Percentiles rank a stretch among this genome's conserved stretches.
Conservation (phyloP, 2,888 invertebrate species). For the Cyaniris semiargus region DNA sequence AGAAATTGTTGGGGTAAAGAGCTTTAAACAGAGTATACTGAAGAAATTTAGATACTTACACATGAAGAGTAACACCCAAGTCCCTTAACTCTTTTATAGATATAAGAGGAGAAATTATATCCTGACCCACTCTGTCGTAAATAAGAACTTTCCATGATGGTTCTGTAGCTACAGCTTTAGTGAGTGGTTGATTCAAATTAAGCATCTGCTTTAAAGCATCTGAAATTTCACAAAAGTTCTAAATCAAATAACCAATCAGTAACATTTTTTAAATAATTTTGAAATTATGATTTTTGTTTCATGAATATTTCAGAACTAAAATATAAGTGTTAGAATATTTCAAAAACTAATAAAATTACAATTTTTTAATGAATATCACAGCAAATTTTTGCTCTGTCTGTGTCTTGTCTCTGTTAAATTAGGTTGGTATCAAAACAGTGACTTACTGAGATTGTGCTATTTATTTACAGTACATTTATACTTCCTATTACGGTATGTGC, state of each 20-base stretch:
- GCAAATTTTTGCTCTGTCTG: background rate
- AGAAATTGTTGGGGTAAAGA: too few species aligned
- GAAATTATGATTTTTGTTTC: background rate
- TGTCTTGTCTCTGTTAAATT: background rate
- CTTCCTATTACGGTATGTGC: background rate
- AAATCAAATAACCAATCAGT: conserved; percentile 17
- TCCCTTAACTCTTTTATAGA: conserved; percentile 97
- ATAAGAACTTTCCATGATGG: conserved; percentile 98
- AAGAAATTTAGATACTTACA: conserved; percentile 83
- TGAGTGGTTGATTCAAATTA: conserved; percentile 91
- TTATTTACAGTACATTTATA: background rate
- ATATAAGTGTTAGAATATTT: background rate
- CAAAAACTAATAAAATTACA: background rate
- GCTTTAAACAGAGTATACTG: background rate
- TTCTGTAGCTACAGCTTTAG: conserved; percentile 88
- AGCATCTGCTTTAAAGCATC: conserved; percentile 97
- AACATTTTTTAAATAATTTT: background rate
- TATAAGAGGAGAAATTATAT: conserved; percentile 98
- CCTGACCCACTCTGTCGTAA: conserved; percentile 97
- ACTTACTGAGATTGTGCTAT: background rate
- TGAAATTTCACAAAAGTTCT: conserved; percentile 63
- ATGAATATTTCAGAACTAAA: background rate
- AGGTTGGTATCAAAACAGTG: background rate
- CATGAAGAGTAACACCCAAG: conserved; percentile 97
- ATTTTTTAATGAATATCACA: background rate